Percentiles rank a stretch among this genome's conserved stretches.
phyloP scores from a whole-genome alignment of 2,113 vertebrate species.

The Chaenocephalus aceratus region DNA sequence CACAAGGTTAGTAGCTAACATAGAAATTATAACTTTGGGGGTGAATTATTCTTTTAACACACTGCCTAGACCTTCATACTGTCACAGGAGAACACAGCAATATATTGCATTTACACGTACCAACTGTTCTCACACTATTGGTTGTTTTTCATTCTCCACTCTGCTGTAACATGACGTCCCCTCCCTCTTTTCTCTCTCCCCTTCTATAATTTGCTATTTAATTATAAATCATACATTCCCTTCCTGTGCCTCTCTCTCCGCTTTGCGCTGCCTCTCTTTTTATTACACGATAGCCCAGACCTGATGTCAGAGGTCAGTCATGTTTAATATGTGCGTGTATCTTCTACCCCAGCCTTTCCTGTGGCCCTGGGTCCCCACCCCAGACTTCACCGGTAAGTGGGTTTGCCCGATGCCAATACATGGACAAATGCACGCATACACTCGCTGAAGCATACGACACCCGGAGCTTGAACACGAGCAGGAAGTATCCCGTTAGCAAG shows the following conservation, averaged over 20 bases:
- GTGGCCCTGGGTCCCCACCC: conserved; percentile 57
- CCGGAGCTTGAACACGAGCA: conserved; percentile 17
- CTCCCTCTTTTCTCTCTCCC: neutral
- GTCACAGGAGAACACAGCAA: neutral
- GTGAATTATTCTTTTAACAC: neutral
- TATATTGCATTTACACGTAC: neutral
- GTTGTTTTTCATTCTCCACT: neutral
- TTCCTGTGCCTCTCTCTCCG: conserved; percentile 38
- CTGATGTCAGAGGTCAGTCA: conserved; percentile 49
- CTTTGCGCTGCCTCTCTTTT: conserved; percentile 14
- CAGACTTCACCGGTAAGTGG: conserved; percentile 5
- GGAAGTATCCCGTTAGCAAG: conserved; percentile 32
- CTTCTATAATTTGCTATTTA: conserved; percentile 50
- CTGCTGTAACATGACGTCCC: conserved; percentile 9
- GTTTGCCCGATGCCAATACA: conserved; percentile 16
- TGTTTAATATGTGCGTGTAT: conserved; percentile 46
- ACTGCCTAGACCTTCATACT: conserved; percentile 24
- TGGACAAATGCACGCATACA: conserved; percentile 28
- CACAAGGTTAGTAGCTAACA: too few species aligned
- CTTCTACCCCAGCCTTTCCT: conserved; percentile 62
- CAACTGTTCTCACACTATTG: conserved; percentile 2
- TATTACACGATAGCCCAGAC: conserved; percentile 62
- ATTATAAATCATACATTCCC: conserved; percentile 66
- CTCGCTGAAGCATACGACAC: conserved; percentile 29
- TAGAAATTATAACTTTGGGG: too few species aligned